Evolutionary conservation across 1,140 invertebrate genomes (phyloP).

Genomic region (Drosophila novamexicana): DNA sequence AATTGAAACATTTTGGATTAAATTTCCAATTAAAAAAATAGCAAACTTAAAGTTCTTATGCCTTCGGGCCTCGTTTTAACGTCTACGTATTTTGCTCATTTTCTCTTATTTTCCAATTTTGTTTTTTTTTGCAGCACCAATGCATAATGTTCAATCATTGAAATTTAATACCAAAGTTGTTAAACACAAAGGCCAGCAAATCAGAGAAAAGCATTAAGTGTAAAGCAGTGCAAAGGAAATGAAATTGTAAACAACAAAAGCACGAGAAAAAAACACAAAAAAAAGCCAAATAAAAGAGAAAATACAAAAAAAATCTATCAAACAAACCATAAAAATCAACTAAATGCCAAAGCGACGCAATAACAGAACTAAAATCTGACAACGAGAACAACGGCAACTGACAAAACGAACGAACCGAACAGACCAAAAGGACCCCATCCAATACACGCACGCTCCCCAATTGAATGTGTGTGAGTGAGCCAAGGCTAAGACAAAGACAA

Average conservation of each 20-base stretch:
- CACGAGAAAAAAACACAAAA: constrained; percentile 1
- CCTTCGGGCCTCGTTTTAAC: neutral
- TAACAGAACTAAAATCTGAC: constrained; percentile 28
- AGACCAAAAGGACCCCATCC: constrained; percentile 10
- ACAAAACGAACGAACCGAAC: constrained; percentile 37
- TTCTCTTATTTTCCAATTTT: constrained; percentile 13
- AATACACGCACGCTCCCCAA: constrained; percentile 1
- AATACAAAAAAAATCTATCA: constrained; percentile 24
- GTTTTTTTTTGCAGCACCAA: constrained; percentile 37
- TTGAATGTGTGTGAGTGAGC: constrained; percentile 50
- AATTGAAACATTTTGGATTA: neutral
- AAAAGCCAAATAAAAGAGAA: neutral
- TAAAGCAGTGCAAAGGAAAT: constrained; percentile 48
- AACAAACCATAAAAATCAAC: constrained; percentile 49
- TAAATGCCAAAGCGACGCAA: constrained; percentile 59
- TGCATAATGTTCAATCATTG: constrained; percentile 55
- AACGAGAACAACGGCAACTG: constrained; percentile 30
- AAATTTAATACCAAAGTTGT: constrained; percentile 56
- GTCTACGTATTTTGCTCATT: constrained; percentile 14
- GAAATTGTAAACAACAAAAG: constrained; percentile 45
- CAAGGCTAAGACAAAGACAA: constrained; percentile 20
- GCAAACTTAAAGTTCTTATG: neutral
- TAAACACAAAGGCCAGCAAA: constrained; percentile 35
- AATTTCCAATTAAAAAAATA: neutral
- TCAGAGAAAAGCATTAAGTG: constrained; percentile 30